Percentiles rank a stretch among this genome's conserved stretches.
phyloP scores from a whole-genome alignment of 2,113 vertebrate genomes.

The Melanotaenia duboulayi region DNA sequence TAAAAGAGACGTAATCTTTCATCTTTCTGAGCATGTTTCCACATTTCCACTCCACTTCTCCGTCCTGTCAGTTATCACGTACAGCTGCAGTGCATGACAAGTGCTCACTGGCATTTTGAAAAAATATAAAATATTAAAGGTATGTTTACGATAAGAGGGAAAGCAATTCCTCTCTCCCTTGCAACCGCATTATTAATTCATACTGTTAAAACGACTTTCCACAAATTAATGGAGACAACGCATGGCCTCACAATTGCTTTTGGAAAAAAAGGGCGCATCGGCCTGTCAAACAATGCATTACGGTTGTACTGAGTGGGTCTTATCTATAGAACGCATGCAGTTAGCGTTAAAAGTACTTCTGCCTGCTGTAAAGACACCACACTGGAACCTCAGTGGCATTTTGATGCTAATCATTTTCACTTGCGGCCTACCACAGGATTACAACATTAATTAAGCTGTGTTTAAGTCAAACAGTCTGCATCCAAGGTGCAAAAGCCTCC shows the following conservation, averaged over 20 bases:
- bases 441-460: conserved; percentile 46
- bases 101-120: conserved; percentile 79
- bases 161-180: conserved; percentile 79
- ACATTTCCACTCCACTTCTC: conserved; percentile 51
- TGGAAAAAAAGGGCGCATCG: conserved; percentile 75
- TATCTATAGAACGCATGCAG: conserved; percentile 76
- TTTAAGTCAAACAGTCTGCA: conserved; percentile 46
- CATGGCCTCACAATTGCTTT: conserved; percentile 72
- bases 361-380: conserved; percentile 43
- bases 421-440: conserved; percentile 71
- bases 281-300: conserved; percentile 79
- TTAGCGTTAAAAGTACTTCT: conserved; percentile 62
- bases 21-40: conserved; percentile 1
- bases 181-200: conserved; percentile 87
- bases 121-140: conserved; percentile 88
- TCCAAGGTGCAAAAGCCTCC: conserved; percentile 1
- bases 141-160: conserved; percentile 86
- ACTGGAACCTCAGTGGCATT: conserved; percentile 58
- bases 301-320: conserved; percentile 72
- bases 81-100: conserved; percentile 60
- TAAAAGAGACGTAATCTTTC: conserved; percentile 11
- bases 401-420: conserved; percentile 56
- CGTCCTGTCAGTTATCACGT: conserved; percentile 48
- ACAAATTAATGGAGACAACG: conserved; percentile 84
- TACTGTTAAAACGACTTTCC: conserved; percentile 88